Base-by-base conservation (phyloP, 2,888 invertebrate species). In the Anthrax anthrax region DNA sequence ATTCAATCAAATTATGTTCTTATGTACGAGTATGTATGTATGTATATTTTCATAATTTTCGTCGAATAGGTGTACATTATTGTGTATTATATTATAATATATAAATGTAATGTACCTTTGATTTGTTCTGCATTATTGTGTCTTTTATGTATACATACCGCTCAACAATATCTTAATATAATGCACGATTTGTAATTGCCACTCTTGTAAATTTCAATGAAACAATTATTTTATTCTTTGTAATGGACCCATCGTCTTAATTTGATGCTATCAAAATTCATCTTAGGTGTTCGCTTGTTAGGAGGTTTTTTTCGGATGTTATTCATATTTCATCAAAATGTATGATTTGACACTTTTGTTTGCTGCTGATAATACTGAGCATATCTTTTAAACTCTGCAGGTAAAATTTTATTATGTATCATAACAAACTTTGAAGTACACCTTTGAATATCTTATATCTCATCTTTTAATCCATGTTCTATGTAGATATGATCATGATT, bases 201-300 rank as follows among this genome's bases (percentile, higher is more conserved):
- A 32, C 29, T 12, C 12, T 32, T 12, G 29, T 12, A 12, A 32
- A 12, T 32, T 12, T 32, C 12, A 32, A 12, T 32, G 29, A 12
- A 32, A 32, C 9, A 27, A 8, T 12, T 12, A 12, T 12, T 29
- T 29, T 29, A 29, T 1, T 32, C 12, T 12, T 32, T 12, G 39
- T 45, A 45, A 45, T 45, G 44, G 44, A 45, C 23, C 34, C 38
- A 40, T 45, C 44, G 44, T 40, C 44, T 45, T 45, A 45, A 45
- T 45, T 45, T 36, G 44, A 45, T 19, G 38, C 42, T 40, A 45
- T 45, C 44, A 45, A 34, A 40, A 32, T 32, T 45, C 44, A 39
- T 39, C 44, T 45, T 45, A 45, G 44, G 44, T 40, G 44, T 39
- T 45, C 44, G 44, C 44, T 45, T 45, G 44, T 45, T 45, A 45